These are phyloP conservation scores for Hemithea aestivaria DNA, from an alignment of 2,888 invertebrate genomes.

Conservation along the genomic window DNA sequence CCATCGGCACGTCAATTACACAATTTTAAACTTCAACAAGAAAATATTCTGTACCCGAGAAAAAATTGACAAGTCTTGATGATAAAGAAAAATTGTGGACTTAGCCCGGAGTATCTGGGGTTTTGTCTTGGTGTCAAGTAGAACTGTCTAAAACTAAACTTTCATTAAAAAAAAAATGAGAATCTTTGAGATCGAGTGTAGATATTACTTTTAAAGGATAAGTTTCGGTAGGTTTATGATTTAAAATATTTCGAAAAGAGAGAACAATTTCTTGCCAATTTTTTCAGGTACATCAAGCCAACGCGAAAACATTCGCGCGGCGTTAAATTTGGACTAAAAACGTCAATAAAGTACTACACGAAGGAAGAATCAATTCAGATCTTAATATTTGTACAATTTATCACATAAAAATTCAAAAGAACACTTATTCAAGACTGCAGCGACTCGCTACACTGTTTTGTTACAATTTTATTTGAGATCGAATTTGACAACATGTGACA, in stretches of 20 bases:
- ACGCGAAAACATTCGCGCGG: slow-evolving; percentile 34
- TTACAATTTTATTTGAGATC: too few relatives aligned
- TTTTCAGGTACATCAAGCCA: slow-evolving; percentile 18
- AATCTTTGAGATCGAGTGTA: too few relatives aligned
- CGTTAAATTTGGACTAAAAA: slow-evolving; percentile 49
- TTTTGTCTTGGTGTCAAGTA: too few relatives aligned
- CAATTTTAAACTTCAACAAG: slow-evolving; percentile 33
- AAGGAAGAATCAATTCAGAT: slow-evolving; percentile 67
- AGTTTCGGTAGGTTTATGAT: too few relatives aligned
- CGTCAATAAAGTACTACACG: slow-evolving; percentile 60
- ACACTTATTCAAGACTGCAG: slow-evolving; percentile 47
- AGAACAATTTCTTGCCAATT: background rate
- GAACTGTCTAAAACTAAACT: too few relatives aligned
- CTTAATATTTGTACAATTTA: slow-evolving; percentile 70
- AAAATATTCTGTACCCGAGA: slow-evolving; percentile 16
- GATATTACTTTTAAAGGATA: too few relatives aligned
- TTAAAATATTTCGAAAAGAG: too few relatives aligned
- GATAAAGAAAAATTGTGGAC: too few relatives aligned
- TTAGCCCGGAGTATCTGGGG: too few relatives aligned
- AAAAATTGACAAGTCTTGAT: slow-evolving; percentile 3
- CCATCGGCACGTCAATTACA: slow-evolving; percentile 19
- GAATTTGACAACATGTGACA: too few relatives aligned
- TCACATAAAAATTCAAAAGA: slow-evolving; percentile 67
- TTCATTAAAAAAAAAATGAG: too few relatives aligned
- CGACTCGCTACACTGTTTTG: slow-evolving; percentile 28